These are phyloP conservation scores for Cremastobaeus sp. DNA, from an alignment of 2,888 invertebrate species.

Conservation along the genomic window DNA sequence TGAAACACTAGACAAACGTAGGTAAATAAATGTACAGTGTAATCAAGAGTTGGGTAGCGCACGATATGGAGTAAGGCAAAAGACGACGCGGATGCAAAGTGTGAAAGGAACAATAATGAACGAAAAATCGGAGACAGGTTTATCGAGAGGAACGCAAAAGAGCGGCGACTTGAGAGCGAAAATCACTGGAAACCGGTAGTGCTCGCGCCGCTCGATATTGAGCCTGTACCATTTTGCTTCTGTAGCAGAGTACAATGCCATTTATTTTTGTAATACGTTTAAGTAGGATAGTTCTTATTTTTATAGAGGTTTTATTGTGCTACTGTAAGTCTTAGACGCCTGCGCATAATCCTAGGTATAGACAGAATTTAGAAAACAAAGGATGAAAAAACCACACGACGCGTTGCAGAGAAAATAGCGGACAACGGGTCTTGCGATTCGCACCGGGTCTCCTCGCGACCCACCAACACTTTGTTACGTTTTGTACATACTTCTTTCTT, in stretches of 20 bases:
- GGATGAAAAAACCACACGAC: slow-evolving; percentile 6
- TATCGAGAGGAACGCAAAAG: slow-evolving; percentile 20
- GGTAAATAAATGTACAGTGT: slow-evolving; percentile 57
- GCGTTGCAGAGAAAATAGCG: slow-evolving; percentile 39
- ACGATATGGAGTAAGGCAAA: slow-evolving; percentile 53
- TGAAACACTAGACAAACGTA: slow-evolving; percentile 40
- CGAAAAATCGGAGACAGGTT: slow-evolving; percentile 30
- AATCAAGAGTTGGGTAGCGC: slow-evolving; percentile 54
- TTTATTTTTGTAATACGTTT: slow-evolving; percentile 78
- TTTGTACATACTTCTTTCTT: slow-evolving; percentile 43
- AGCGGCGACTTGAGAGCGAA: no score
- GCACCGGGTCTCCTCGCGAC: slow-evolving; percentile 16
- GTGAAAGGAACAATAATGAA: slow-evolving; percentile 58
- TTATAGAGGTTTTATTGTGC: slow-evolving; percentile 70
- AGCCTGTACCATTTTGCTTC: slow-evolving; percentile 78
- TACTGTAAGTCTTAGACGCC: slow-evolving; percentile 77
- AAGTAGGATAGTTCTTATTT: slow-evolving; percentile 74
- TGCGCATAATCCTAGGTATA: slow-evolving; percentile 69
- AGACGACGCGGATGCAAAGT: slow-evolving; percentile 60
- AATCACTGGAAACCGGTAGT: slow-evolving; percentile 64
- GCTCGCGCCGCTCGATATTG: slow-evolving; percentile 75
- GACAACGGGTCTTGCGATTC: slow-evolving; percentile 38
- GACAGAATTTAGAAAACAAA: slow-evolving; percentile 31
- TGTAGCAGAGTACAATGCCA: slow-evolving; percentile 78
- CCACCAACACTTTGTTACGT: slow-evolving; percentile 20